These are phyloP conservation scores for Ostrea denselamellosa DNA, from an alignment of 1,140 invertebrate genomes.

Conservation along the genomic window DNA sequence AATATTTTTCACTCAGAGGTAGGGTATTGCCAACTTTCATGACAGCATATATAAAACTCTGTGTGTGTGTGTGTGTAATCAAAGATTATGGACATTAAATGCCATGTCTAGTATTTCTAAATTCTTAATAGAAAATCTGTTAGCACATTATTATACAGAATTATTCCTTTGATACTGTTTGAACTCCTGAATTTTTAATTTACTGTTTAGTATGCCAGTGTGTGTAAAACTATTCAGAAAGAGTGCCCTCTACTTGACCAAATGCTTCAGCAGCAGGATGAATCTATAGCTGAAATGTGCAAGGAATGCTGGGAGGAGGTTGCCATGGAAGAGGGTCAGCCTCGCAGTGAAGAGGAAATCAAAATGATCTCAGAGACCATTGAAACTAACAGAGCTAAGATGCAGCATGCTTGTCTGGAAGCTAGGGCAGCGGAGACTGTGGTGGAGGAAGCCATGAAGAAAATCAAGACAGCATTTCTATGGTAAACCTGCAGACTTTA, in stretches of 20 bases:
- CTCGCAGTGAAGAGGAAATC: conserved; percentile 50
- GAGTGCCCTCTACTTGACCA: conserved; percentile 62
- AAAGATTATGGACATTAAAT: not conserved
- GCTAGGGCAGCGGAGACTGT: conserved; percentile 25
- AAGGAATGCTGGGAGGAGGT: conserved; percentile 57
- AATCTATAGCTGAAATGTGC: conserved; percentile 57
- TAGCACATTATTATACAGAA: not conserved
- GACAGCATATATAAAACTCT: not conserved
- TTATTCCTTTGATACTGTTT: not conserved
- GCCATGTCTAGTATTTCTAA: no score
- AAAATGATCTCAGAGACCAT: conserved; percentile 55
- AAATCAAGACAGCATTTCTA: conserved; percentile 57
- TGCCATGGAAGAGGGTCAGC: conserved; percentile 46
- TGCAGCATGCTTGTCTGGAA: conserved; percentile 61
- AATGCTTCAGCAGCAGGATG: conserved; percentile 62
- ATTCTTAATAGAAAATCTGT: no score
- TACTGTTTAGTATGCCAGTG: conserved; percentile 63
- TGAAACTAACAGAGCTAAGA: conserved; percentile 65
- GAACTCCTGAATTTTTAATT: not conserved
- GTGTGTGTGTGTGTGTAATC: not conserved
- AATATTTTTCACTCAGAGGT: conserved; percentile 66
- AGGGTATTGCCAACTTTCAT: not conserved
- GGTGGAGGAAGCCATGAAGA: conserved; percentile 53
- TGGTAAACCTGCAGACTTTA: conserved; percentile 47
- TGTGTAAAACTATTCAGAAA: conserved; percentile 63